A percentile compares a stretch with the other conserved stretches of the same genome.
These are phyloP conservation scores for Siphlonurus alternatus DNA, from an alignment of 2,888 invertebrate species.

Conservation along the genomic window DNA sequence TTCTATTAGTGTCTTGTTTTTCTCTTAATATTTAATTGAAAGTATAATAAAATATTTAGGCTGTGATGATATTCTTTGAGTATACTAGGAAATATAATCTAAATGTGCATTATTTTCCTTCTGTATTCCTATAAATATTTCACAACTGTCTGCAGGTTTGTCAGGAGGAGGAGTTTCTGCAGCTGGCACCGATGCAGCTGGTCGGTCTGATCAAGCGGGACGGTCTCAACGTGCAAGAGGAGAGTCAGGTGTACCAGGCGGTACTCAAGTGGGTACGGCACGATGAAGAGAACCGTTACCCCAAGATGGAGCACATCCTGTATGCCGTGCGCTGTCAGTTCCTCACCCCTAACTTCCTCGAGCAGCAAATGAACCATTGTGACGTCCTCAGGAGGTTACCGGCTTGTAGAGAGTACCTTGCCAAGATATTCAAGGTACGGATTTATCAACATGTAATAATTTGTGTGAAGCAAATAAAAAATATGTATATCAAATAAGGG, in stretches of 20 bases:
- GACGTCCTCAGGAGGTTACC: slow-evolving; percentile 73
- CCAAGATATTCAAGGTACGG: slow-evolving; percentile 65
- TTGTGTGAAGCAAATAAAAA: no score
- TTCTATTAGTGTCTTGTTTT: no score
- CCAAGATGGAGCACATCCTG: slow-evolving; percentile 74
- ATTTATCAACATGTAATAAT: background rate
- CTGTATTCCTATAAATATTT: background rate
- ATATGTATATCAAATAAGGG: no score
- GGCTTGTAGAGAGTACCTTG: slow-evolving; percentile 76
- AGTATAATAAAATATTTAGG: no score
- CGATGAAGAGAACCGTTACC: slow-evolving; percentile 66
- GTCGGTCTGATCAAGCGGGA: slow-evolving; percentile 73
- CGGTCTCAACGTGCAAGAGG: slow-evolving; percentile 80
- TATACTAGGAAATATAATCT: no score
- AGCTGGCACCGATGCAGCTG: slow-evolving; percentile 61
- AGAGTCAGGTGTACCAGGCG: slow-evolving; percentile 80
- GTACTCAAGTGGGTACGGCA: slow-evolving; percentile 76
- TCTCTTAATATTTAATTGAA: no score
- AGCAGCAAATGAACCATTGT: slow-evolving; percentile 82
- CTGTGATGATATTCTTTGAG: no score
- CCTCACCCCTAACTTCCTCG: slow-evolving; percentile 75
- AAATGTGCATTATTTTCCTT: background rate
- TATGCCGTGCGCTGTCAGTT: slow-evolving; percentile 83
- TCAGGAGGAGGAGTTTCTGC: slow-evolving; percentile 82
- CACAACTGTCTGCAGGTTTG: slow-evolving; percentile 44